A percentile compares a stretch with the other conserved stretches of the same genome.
These are phyloP conservation scores for Myrmecobius fasciatus DNA, from an alignment of 2,113 vertebrate species.

Conservation along the genomic window DNA sequence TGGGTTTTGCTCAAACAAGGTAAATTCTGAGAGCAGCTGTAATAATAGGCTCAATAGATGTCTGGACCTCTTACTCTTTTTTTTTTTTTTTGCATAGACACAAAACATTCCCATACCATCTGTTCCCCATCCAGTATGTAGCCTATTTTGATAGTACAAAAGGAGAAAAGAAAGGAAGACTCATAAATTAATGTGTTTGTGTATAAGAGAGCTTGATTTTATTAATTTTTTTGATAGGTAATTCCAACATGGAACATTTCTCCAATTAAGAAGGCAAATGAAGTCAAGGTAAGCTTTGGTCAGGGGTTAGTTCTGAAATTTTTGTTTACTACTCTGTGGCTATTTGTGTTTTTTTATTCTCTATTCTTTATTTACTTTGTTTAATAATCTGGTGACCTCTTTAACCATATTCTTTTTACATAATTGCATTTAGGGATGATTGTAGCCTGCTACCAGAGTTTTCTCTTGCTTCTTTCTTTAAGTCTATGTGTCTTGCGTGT, in stretches of 20 bases:
- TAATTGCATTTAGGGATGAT: neutral
- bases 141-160: neutral
- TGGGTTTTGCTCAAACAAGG: neutral
- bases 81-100: neutral
- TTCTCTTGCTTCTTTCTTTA: neutral
- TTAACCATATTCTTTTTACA: neutral
- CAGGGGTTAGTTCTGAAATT: slow-evolving; percentile 49
- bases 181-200: neutral
- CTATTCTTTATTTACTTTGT: neutral
- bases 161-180: slow-evolving; percentile 22
- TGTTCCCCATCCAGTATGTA: neutral
- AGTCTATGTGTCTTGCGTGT: neutral
- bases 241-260: slow-evolving; percentile 98
- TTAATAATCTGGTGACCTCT: neutral
- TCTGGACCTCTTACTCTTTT: neutral
- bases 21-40: neutral
- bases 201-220: slow-evolving; percentile 32
- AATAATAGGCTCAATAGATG: neutral
- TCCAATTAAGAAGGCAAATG: slow-evolving; percentile 93
- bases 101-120: neutral
- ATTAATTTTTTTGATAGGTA: slow-evolving; percentile 84
- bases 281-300: slow-evolving; percentile 84
- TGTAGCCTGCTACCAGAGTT: neutral
- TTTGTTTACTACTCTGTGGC: neutral
- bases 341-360: slow-evolving; percentile 12